Base-by-base conservation (phyloP, 2,888 invertebrate species). In the Nineta flava region DNA sequence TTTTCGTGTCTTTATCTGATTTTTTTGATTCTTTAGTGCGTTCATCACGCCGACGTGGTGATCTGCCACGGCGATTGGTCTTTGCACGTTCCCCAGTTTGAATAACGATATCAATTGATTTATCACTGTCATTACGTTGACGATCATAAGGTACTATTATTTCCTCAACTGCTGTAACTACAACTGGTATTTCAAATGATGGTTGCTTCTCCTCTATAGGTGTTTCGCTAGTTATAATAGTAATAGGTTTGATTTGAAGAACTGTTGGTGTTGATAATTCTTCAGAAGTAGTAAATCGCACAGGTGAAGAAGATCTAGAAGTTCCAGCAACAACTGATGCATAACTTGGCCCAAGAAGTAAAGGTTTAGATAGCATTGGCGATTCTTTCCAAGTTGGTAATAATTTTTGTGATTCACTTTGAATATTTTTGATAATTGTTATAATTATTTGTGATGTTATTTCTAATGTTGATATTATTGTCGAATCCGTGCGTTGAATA, bases 401-500 rank as follows among this genome's bases (percentile, higher is more conserved):
- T 26, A 26, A 26, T 26, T 26, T 26, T 26, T 26, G 26, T 6
- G 26, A 26, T 26, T 26, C 26, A 26, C 7, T 26, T 26, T 26
- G 26, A 5, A 26, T 26, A 26, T 26, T 26, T 26, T 26, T 26
- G 26, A 26, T 26, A 26, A 26, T 26, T 26, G 26, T 26, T 3
- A 26, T 26, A 26, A 26, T 26, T 5, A 7, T 26, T 61, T 71
- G 68, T 58, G 71, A 68, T 61, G 69, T 61, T 53, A 67, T 67
- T 54, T 69, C 65, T 57, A 65, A 64, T 51, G 67, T 69, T 65
- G 72, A 71, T 65, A 74, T 70, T 71, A 70, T 75, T 74, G 81
- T 77, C 61, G 87, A 84, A 74, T 87, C 87, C 75, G 82, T 70
- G 66, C 74, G 75, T 72, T 77, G 79, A 70, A 83, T 80, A 67